These are phyloP conservation scores for Netelia inedita DNA, from an alignment of 2,888 invertebrate genomes.

Conservation along the genomic window DNA sequence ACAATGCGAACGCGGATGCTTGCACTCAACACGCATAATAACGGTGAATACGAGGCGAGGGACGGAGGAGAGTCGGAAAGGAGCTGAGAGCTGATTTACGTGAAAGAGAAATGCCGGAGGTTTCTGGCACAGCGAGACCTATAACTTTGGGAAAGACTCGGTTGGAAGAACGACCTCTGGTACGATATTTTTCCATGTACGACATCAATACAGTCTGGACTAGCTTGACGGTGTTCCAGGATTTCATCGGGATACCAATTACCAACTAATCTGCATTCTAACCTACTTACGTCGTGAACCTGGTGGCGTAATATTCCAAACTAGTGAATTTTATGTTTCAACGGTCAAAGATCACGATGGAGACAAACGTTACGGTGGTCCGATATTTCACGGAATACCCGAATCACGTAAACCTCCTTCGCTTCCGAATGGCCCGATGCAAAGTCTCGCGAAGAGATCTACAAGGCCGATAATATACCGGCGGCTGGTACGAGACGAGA, in stretches of 20 bases:
- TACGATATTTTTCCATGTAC: not conserved
- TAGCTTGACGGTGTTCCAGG: not conserved
- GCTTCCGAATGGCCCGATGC: conserved; percentile 26
- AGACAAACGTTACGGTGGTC: not conserved
- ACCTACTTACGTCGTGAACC: not conserved
- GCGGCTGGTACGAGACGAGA: not conserved
- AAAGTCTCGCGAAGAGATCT: conserved; percentile 18
- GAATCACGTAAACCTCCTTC: conserved; percentile 12
- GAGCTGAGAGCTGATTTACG: conserved; percentile 56
- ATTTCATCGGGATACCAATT: not conserved
- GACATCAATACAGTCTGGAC: not conserved
- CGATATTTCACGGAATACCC: conserved; percentile 51
- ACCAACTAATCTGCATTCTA: not conserved
- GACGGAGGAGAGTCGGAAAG: conserved; percentile 32
- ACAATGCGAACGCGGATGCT: conserved; percentile 64
- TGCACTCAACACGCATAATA: conserved; percentile 64
- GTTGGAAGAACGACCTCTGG: conserved; percentile 31
- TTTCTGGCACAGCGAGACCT: conserved; percentile 54
- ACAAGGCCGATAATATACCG: conserved; percentile 21
- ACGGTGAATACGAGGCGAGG: conserved; percentile 32
- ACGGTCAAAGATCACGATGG: not conserved
- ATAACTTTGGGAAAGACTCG: conserved; percentile 46
- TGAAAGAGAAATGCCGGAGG: conserved; percentile 39
- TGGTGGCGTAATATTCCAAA: not conserved
- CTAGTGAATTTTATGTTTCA: not conserved